Base-by-base conservation (phyloP, 23 tunicate genomes). In the Halocynthia roretzi region DNA sequence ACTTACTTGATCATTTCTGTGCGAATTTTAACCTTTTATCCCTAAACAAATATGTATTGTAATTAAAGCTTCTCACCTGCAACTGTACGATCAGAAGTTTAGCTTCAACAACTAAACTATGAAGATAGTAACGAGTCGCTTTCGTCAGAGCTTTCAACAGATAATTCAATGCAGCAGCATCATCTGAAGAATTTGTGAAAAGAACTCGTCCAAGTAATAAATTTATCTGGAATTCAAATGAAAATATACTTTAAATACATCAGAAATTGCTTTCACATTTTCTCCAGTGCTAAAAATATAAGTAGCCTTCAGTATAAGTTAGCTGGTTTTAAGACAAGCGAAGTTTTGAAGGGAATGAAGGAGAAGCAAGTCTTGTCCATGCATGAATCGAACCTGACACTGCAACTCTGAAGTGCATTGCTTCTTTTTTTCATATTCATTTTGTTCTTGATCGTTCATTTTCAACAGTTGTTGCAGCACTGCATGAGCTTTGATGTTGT, bases 101-200 rank as follows among this genome's bases (percentile, higher is more conserved):
- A 0, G 84, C 79, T 61, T 64, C 80, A 4, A 57, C 66, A 10
- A 74, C 71, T 4, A 44, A 50, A 44, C 70, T 52, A 70, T 86
- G 81, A 9, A 86, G 71, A 70, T 86, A 81, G 53, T 64, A 75
- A 7, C 67, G 67, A 31, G 76, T 78, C 21, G 92, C 85, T 7
- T 70, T 53, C 12, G 82, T 49, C 7, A 80, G 72, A 21, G 92
- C 92, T 73, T 86, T 79, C 62, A 86, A 64, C 6, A 80, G 62
- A 81, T 80, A 86, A 9, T 67, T 70, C 22, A 80, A 80, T 10
- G 83, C 54, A 11, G 87, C 60, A 17, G 87, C 76, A 6, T 73
- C 66, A 17, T 88, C 87, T 54, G 84, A 40, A 8, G 31, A 50
- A 52, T 88, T 81, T 10, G 78, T 55, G 18, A 82, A 78, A 5